Evolutionary conservation across 2,113 vertebrate species (phyloP).

Genomic region (Pedionomus torquatus): DNA sequence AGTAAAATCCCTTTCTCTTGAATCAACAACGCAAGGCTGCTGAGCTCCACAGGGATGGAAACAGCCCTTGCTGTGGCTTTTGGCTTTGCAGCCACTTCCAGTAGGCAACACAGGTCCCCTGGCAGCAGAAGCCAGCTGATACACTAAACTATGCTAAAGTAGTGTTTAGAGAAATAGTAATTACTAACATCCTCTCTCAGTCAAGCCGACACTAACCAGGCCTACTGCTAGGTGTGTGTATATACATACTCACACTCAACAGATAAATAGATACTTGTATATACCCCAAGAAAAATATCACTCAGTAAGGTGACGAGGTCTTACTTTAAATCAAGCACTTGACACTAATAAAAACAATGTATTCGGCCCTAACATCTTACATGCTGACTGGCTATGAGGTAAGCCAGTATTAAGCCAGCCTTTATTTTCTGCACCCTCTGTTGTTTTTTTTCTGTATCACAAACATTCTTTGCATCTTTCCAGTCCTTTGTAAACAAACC

Average conservation of each 20-base stretch:
- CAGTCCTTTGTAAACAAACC: neutral
- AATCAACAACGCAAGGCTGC: neutral
- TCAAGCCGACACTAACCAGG: slow-evolving; percentile 64
- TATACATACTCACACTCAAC: slow-evolving; percentile 45
- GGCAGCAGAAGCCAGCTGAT: slow-evolving; percentile 63
- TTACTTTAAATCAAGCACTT: slow-evolving; percentile 61
- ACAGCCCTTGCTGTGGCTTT: neutral
- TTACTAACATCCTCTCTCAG: slow-evolving; percentile 66
- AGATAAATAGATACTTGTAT: slow-evolving; percentile 54
- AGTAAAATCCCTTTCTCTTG: neutral
- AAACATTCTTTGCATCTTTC: neutral
- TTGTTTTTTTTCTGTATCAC: neutral
- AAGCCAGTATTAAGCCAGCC: neutral
- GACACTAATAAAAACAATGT: slow-evolving; percentile 65
- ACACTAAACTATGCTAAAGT: slow-evolving; percentile 46
- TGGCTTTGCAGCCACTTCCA: neutral
- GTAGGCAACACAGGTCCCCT: slow-evolving; percentile 31
- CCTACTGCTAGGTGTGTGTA: slow-evolving; percentile 60
- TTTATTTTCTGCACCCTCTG: neutral
- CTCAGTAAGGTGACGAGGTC: slow-evolving; percentile 29
- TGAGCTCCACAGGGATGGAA: neutral
- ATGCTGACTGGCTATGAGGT: neutral
- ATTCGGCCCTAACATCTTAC: neutral
- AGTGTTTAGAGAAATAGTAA: slow-evolving; percentile 66
- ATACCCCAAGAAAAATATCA: slow-evolving; percentile 42